Base-by-base conservation (phyloP, 1,140 invertebrate species). In the Hestina assimilis region DNA sequence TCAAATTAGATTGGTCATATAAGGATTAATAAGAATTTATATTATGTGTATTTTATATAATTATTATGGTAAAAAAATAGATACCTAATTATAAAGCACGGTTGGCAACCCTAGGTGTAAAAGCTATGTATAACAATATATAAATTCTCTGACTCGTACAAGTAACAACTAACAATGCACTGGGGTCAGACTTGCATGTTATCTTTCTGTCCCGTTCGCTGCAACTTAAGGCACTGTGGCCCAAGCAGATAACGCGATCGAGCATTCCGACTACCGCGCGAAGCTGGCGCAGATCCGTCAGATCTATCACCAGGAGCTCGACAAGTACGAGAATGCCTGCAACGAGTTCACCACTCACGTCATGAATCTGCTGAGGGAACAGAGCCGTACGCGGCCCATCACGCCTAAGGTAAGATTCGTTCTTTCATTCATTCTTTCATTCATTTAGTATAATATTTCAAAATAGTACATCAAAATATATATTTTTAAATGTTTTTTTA, bases 271-370 rank as follows among this genome's bases (percentile, higher is more conserved):
- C 89, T 99, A 99, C 90, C 93, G 98, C 69, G 97, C 97, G 64
- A 99, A 99, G 90, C 91, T 99, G 69, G 95, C 97, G n/a, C 98
- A 99, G 90, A 99, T 99, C 85, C 92, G 99, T 66, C 96, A 98
- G 89, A 99, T 99, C 66, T 99, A 99, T 89, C 98, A 99, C 87
- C 97, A 99, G 87, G 98, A 99, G 89, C 89, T 99, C 62, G 97
- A 99, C 89, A 99, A 99, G 92, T 99, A 99, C 81, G 98, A 99
- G 90, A 92, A 99, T 93, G 98, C 98, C 3, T 99, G 99, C 91
- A 98, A 98, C 87, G 98, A 99, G 91, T 99, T 99, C 88, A 99
- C 98, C 40, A 99, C 97, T 6, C 99, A 99, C 89, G 99, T 99
- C 20, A 98, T 99, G 93, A 99, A 99, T 87, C 90, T 99, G 46